phyloP scores from a whole-genome alignment of 2,888 invertebrate species.

The Brachycybe producta region DNA sequence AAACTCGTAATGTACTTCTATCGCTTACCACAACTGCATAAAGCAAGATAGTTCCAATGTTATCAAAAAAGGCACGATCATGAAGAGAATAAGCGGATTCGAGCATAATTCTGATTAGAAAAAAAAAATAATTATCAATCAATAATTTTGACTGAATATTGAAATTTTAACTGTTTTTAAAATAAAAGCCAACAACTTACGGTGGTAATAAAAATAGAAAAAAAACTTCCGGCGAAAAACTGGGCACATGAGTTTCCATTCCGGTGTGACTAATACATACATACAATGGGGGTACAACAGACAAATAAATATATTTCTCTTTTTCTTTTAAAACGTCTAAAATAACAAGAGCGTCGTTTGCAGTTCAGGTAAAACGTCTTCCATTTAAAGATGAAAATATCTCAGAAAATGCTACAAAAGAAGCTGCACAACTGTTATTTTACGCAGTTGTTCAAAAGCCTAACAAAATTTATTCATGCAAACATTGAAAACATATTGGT shows the following conservation, averaged over 20 bases:
- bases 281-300: neutral
- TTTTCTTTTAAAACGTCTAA: neutral
- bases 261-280: constrained; percentile 23
- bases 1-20: neutral
- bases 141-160: neutral
- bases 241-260: constrained; percentile 25
- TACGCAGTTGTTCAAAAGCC: no score
- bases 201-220: constrained; percentile 43
- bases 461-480: no score
- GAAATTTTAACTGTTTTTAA: neutral
- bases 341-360: no score
- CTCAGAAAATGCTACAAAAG: no score
- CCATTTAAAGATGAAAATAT: no score
- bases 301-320: neutral
- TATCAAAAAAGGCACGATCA: constrained; percentile 68
- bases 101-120: constrained; percentile 37
- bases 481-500: no score
- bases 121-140: constrained; percentile 3
- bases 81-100: constrained; percentile 44
- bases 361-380: no score
- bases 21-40: constrained; percentile 41
- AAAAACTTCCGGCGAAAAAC: constrained; percentile 36
- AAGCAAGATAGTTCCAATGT: constrained; percentile 55
- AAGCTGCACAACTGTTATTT: no score
- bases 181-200: constrained; percentile 31